Evolutionary conservation across 2,888 invertebrate genomes (phyloP).

Genomic region (Drosophila infuscata): DNA sequence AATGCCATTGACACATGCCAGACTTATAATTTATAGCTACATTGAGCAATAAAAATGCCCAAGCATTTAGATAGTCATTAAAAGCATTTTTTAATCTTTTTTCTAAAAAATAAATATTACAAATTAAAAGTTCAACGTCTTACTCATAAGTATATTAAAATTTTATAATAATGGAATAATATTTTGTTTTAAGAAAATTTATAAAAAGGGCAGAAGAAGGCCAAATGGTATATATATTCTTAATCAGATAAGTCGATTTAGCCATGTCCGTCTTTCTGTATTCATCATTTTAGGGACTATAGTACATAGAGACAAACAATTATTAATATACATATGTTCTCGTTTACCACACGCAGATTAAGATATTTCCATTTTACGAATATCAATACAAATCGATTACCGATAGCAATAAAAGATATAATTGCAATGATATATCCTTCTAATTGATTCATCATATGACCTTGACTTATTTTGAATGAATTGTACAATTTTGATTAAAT

Average conservation of each 20-base stretch:
- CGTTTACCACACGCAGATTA: background rate
- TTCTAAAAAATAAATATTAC: background rate
- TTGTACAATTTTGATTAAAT: background rate
- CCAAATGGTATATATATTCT: background rate
- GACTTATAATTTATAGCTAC: background rate
- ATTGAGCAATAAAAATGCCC: background rate
- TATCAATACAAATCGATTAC: background rate
- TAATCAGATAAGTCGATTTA: background rate
- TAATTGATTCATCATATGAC: background rate
- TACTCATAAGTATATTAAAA: background rate
- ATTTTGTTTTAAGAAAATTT: background rate
- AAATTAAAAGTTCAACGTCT: background rate
- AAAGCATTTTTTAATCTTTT: background rate
- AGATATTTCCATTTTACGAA: background rate
- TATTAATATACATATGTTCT: too few species aligned
- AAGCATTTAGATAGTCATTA: background rate
- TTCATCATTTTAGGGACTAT: too few species aligned
- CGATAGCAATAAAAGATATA: background rate
- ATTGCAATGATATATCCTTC: background rate
- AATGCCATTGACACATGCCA: background rate
- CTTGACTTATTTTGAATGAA: background rate
- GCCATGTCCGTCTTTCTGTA: too few species aligned
- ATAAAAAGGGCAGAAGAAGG: background rate
- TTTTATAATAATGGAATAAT: too few species aligned
- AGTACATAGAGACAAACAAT: accelerated